These are phyloP conservation scores for Hydrotaea diabolus DNA, from an alignment of 2,888 invertebrate species.

Conservation along the genomic window DNA sequence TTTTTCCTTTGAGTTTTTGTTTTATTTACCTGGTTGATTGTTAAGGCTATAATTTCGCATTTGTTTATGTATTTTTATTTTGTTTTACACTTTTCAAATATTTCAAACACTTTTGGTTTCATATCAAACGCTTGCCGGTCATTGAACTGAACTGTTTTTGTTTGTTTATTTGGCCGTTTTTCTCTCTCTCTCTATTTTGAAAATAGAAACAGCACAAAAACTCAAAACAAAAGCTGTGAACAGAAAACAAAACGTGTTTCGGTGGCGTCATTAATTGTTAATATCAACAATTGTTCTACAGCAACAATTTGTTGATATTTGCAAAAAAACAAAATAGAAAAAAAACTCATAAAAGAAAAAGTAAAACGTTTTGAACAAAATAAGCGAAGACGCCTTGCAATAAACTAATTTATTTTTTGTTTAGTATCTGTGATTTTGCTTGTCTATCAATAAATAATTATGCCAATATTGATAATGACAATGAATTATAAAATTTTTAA, in stretches of 20 bases:
- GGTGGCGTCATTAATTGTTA: conserved; percentile 29
- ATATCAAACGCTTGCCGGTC: conserved; percentile 33
- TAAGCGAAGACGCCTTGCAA: neutral
- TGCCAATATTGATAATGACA: neutral
- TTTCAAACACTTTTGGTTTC: conserved; percentile 49
- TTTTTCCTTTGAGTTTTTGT: neutral
- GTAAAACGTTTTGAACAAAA: neutral
- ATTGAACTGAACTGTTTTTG: conserved; percentile 53
- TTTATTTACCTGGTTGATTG: neutral
- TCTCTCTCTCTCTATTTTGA: neutral
- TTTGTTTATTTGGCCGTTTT: conserved; percentile 36
- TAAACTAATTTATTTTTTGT: neutral
- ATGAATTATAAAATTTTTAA: no score
- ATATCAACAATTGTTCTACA: conserved; percentile 41
- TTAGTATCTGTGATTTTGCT: neutral
- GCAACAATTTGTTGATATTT: conserved; percentile 25
- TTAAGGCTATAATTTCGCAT: neutral
- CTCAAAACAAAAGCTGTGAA: neutral
- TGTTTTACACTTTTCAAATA: conserved; percentile 16
- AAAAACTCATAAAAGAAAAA: neutral
- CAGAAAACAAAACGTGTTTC: conserved; percentile 37
- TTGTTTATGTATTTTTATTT: conserved; percentile 4
- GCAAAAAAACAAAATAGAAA: neutral
- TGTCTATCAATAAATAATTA: neutral
- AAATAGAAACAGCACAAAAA: neutral